phyloP scores from a whole-genome alignment of 2,113 vertebrate genomes.

The Lathamus discolor region DNA sequence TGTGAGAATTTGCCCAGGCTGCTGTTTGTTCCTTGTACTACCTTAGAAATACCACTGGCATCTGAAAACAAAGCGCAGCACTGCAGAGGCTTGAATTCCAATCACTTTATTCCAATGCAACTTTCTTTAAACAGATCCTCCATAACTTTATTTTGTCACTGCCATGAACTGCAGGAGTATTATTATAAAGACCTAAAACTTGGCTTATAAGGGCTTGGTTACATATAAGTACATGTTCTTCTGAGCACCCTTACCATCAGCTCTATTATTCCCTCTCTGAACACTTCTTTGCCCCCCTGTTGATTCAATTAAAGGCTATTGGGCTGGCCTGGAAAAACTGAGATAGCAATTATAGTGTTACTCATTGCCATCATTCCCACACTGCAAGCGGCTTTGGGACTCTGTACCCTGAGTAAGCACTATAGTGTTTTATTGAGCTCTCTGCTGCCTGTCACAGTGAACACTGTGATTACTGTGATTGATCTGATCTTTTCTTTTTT shows the following conservation, averaged over 20 bases:
- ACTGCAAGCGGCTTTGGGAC: not conserved
- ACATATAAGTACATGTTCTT: rapidly evolving
- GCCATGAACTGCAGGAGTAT: not conserved
- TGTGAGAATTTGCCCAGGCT: not conserved
- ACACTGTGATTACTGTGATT: not conserved
- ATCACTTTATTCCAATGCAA: not conserved
- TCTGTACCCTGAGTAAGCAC: not conserved
- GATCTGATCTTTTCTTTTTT: not conserved
- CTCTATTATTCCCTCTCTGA: not conserved
- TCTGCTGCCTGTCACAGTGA: not conserved
- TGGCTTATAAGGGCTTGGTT: not conserved
- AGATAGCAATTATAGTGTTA: not conserved
- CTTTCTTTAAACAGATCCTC: not conserved
- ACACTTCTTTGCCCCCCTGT: not conserved
- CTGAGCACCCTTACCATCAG: not conserved
- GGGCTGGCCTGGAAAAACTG: not conserved
- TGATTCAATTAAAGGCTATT: not conserved
- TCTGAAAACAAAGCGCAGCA: not conserved
- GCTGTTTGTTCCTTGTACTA: not conserved
- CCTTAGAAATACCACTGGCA: not conserved
- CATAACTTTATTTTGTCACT: not conserved
- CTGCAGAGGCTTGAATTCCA: not conserved
- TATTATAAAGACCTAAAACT: not conserved
- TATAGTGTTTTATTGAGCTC: not conserved
- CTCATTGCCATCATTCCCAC: not conserved